These are phyloP conservation scores for Vanacampus margaritifer DNA, from an alignment of 2,113 vertebrate species.

Conservation along the genomic window DNA sequence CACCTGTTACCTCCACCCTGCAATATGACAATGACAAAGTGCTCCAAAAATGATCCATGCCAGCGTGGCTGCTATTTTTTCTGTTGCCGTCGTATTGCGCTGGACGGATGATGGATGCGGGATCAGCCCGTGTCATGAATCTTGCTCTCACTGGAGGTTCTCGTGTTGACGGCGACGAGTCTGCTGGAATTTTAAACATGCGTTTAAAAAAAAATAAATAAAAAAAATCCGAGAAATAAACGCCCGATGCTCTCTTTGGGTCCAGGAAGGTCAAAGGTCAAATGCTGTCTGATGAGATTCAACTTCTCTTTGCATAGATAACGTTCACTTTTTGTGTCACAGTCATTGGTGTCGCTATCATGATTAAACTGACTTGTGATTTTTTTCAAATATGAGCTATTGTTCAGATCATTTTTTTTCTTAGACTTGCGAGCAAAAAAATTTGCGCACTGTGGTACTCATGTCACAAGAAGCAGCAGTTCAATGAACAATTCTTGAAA, in stretches of 20 bases:
- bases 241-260: not conserved
- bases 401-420: no score
- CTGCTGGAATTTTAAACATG: conserved; percentile 1
- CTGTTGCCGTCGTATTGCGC: conserved; percentile 31
- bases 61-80: conserved; percentile 32
- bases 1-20: conserved; percentile 21
- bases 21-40: conserved; percentile 46
- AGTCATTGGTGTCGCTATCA: no score
- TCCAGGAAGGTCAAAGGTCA: not conserved
- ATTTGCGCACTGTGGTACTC: no score
- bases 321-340: not conserved
- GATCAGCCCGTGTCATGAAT: conserved; percentile 54
- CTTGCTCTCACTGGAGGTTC: conserved; percentile 13
- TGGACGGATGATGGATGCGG: conserved; percentile 50
- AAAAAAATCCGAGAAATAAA: not conserved
- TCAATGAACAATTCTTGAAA: no score
- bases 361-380: no score
- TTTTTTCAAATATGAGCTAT: no score
- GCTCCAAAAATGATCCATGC: conserved; percentile 50
- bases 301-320: not conserved
- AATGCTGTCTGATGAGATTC: not conserved
- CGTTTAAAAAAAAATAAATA: not conserved
- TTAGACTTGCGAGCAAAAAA: no score
- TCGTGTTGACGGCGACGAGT: not conserved
- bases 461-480: no score